Percentiles rank a stretch among this genome's conserved stretches.
Evolutionary conservation across 2,888 invertebrate genomes (phyloP).

Genomic region (Leistus spinibarbis): DNA sequence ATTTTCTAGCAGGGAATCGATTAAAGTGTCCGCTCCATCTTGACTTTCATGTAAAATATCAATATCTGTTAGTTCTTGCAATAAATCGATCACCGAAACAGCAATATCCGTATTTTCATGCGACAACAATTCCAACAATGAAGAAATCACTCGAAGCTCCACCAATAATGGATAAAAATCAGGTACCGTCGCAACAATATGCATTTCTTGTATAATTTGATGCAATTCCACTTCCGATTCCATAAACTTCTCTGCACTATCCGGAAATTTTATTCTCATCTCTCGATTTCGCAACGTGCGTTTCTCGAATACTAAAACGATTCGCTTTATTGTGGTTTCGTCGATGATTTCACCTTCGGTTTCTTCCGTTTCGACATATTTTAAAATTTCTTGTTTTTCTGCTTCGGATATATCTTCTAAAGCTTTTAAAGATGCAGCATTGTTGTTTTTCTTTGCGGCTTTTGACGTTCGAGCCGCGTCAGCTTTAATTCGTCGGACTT

Average conservation of each 20-base stretch:
- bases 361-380: conserved; percentile 83
- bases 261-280: conserved; percentile 97
- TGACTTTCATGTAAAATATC: conserved; percentile 94
- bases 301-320: conserved; percentile 93
- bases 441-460: conserved; percentile 37
- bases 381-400: conserved; percentile 79
- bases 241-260: conserved; percentile 97
- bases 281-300: conserved; percentile 92
- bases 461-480: not conserved
- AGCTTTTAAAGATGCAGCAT: conserved; percentile 56
- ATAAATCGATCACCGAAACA: conserved; percentile 61
- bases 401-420: conserved; percentile 67
- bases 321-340: conserved; percentile 84
- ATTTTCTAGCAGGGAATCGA: conserved; percentile 86
- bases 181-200: conserved; percentile 93
- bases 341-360: conserved; percentile 86
- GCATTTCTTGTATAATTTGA: conserved; percentile 84
- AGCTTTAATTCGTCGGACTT: conserved; percentile 63
- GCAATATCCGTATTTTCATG: conserved; percentile 95
- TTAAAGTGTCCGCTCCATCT: conserved; percentile 86
- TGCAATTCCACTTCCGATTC: conserved; percentile 91
- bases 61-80: conserved; percentile 92
- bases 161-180: conserved; percentile 92
- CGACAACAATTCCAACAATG: conserved; percentile 87
- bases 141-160: conserved; percentile 86